phyloP scores from a whole-genome alignment of 2,113 vertebrate species.

The Scophthalmus maximus region DNA sequence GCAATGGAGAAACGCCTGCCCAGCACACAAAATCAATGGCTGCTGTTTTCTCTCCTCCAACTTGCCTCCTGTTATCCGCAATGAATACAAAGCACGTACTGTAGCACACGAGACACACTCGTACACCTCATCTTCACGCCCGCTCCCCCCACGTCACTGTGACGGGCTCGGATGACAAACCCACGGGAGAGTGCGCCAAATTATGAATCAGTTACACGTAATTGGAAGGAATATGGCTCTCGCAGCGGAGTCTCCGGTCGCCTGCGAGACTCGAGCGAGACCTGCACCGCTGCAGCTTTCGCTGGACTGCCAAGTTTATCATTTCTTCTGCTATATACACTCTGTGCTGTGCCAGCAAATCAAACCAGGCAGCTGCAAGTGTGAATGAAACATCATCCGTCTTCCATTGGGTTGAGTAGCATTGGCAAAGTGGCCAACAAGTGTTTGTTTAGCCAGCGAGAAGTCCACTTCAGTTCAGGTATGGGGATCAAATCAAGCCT shows the following conservation, averaged over 20 bases:
- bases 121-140: conserved; percentile 57
- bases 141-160: conserved; percentile 30
- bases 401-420: conserved; percentile 62
- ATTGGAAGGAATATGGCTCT: conserved; percentile 68
- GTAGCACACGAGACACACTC: conserved; percentile 57
- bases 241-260: conserved; percentile 26
- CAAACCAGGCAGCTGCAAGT: conserved; percentile 59
- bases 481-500: conserved; percentile 64
- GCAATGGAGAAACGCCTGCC: conserved; percentile 83
- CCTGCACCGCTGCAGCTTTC: conserved; percentile 41
- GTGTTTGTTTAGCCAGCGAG: conserved; percentile 66
- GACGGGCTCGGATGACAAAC: conserved; percentile 15
- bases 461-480: conserved; percentile 55
- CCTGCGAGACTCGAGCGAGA: conserved; percentile 44
- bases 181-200: conserved; percentile 55
- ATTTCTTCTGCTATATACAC: conserved; percentile 52
- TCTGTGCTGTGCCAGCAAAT: conserved; percentile 48
- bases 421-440: conserved; percentile 70
- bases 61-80: conserved; percentile 75
- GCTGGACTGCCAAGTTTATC: conserved; percentile 57
- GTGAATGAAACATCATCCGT: conserved; percentile 62
- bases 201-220: conserved; percentile 60
- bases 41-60: conserved; percentile 77
- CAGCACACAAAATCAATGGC: conserved; percentile 85
- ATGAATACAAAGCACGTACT: conserved; percentile 76